Evolutionary conservation across 64 coral and sea anemone genomes (phyloP), one percentile per base, ranked within the genome.

Genomic region (Actinia tenebrosa): DNA sequence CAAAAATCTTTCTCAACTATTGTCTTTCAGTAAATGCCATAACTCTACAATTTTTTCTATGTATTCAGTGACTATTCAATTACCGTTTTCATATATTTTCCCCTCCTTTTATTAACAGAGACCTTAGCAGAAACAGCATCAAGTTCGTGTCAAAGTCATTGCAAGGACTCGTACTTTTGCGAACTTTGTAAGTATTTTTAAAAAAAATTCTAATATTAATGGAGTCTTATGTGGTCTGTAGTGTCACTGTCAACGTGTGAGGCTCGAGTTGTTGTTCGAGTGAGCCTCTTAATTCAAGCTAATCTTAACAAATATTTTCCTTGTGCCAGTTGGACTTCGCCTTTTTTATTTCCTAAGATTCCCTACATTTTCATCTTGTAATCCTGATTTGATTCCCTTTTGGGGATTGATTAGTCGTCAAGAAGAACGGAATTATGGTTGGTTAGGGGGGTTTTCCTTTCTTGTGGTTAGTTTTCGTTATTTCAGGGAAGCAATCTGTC

Each of bases 251-350:
- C 46, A 83, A 53, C 45, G 54, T 47, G 69, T n/a, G 27, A 15
- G 69, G 13, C 23, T 75, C 69, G n/a, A 27, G 23, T 30, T 25
- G 0, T 75, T 75, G 27, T 42, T 75, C 10, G 26, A 75, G 69
- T 75, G 26, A 9, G 11, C 69, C 69, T 75, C 69, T 75, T 75
- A n/a, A 75, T 25, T 75, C 69, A 30, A 42, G 20, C 27, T 75
- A 75, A 75, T 75, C 69, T 75, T n/a, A 75, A 26, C 69, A 75
- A 75, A 75, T 42, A 75, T 75, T 75, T 75, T 42, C 7, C 69
- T 16, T 15, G n/a, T 43, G 69, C 14, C 63, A 66, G 3, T 66
- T 22, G n/a, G n/a, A 22, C 63, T 9, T 66, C n/a, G 69, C 20
- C n/a, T 75, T 15, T 75, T 30, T 37, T 42, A 75, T 11, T 30